These are phyloP conservation scores for Trogon surrucura DNA, from an alignment of 2,113 vertebrate genomes.

Conservation along the genomic window DNA sequence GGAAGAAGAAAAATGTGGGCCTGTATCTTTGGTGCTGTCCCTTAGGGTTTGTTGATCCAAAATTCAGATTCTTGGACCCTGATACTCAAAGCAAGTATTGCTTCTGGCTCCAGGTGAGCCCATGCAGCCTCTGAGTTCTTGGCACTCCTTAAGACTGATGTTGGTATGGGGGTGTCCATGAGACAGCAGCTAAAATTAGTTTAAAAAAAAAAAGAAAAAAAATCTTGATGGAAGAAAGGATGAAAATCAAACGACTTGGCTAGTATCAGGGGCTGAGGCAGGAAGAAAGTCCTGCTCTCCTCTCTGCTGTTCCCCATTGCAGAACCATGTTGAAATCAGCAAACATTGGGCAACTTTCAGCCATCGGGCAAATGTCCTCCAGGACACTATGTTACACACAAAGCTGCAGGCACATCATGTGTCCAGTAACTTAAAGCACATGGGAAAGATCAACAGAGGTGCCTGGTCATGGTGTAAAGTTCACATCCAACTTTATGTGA, in stretches of 20 bases:
- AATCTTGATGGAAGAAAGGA: neutral
- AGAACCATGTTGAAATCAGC: constrained; percentile 17
- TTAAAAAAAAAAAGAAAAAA: rapidly evolving
- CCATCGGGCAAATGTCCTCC: neutral
- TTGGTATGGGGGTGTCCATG: neutral
- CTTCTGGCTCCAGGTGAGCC: neutral
- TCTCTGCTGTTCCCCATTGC: neutral
- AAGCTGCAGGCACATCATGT: neutral
- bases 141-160: neutral
- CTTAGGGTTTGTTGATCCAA: neutral
- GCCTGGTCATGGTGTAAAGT: neutral
- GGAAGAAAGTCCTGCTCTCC: neutral
- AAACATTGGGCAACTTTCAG: neutral
- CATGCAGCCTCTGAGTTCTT: neutral
- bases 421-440: neutral
- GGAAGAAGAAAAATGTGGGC: neutral
- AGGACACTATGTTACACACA: neutral
- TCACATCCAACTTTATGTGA: neutral
- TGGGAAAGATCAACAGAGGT: neutral
- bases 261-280: neutral
- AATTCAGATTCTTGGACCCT: neutral
- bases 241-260: neutral
- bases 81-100: neutral
- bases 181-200: neutral
- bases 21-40: neutral